phyloP scores from a whole-genome alignment of 2,888 invertebrate genomes.

The Diplazon laetatorius region DNA sequence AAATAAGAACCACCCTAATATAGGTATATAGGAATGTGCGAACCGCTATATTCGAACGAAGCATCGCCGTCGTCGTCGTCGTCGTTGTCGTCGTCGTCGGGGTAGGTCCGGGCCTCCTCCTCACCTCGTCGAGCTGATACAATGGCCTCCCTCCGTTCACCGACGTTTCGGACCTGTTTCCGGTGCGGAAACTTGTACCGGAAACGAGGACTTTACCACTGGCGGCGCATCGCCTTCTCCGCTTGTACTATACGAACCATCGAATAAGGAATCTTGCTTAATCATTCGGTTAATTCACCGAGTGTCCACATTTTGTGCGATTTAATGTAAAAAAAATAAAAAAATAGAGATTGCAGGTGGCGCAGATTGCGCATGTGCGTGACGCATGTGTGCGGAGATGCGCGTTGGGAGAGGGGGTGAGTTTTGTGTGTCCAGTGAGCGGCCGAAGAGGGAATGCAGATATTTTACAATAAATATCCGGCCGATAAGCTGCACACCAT shows the following conservation, averaged over 20 bases:
- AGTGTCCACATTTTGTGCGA: too few relatives aligned
- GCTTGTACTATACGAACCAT: too few relatives aligned
- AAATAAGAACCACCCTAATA: too few relatives aligned
- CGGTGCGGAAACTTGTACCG: conserved; percentile 77
- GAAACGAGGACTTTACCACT: conserved; percentile 78
- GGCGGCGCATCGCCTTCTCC: conserved; percentile 68
- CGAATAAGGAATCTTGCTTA: too few relatives aligned
- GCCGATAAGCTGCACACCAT: conserved; percentile 78
- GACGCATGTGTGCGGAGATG: conserved; percentile 11
- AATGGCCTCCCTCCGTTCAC: conserved; percentile 74
- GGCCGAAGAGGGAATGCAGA: conserved; percentile 70
- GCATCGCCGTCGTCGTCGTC: conserved; percentile 19
- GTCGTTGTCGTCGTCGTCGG: conserved; percentile 13
- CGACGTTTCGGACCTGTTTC: conserved; percentile 76
- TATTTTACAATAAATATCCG: conserved; percentile 80
- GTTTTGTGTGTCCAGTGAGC: conserved; percentile 46
- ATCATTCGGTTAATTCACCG: too few relatives aligned
- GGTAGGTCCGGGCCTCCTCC: conserved; percentile 13
- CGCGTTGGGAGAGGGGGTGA: too few relatives aligned
- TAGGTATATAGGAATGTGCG: too few relatives aligned
- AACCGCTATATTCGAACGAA: conserved; percentile 2
- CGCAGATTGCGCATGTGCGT: conserved; percentile 32
- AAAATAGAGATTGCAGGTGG: conserved; percentile 32
- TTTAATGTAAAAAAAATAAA: too few relatives aligned
- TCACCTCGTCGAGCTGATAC: conserved; percentile 72